A percentile compares a stretch with the other conserved stretches of the same genome.
phyloP scores from a whole-genome alignment of 2,113 vertebrate genomes.

The Psettodes erumei region DNA sequence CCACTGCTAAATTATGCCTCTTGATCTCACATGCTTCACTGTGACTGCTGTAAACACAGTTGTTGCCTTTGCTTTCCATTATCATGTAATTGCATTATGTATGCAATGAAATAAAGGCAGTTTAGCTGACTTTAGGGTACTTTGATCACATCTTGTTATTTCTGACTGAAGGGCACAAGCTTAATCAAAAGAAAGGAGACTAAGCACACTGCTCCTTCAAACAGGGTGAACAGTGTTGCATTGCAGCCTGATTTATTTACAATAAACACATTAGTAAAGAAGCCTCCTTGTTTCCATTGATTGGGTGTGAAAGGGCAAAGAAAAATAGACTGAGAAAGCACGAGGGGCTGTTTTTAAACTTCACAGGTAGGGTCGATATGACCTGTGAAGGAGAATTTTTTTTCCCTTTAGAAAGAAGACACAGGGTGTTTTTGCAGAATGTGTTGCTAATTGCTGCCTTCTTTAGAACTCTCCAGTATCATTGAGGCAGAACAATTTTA shows the following conservation, averaged over 20 bases:
- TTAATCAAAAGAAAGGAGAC: constrained; percentile 28
- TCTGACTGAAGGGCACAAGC: constrained; percentile 18
- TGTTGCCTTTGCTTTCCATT: constrained; percentile 12
- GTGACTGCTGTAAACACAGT: neutral
- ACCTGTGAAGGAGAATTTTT: constrained; percentile 20
- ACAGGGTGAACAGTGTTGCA: constrained; percentile 1
- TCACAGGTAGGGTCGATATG: constrained; percentile 33
- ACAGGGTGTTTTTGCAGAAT: neutral
- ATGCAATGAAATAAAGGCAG: constrained; percentile 14
- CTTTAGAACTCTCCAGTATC: neutral
- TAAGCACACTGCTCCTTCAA: constrained; percentile 18
- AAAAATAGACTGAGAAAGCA: constrained; percentile 30
- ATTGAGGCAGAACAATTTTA: neutral
- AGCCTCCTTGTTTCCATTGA: constrained; percentile 29
- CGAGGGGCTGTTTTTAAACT: constrained; percentile 28
- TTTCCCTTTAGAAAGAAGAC: neutral
- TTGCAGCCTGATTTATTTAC: constrained; percentile 14
- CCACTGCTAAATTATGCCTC: constrained; percentile 2
- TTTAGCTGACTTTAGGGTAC: constrained; percentile 17
- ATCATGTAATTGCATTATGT: constrained; percentile 5
- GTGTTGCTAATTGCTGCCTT: constrained; percentile 34
- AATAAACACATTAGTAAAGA: constrained; percentile 41
- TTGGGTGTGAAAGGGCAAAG: constrained; percentile 13
- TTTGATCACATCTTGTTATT: constrained; percentile 38
- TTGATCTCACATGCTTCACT: constrained; percentile 17